phyloP scores from a whole-genome alignment of 2,113 vertebrate genomes.

The Brachionichthys hirsutus region DNA sequence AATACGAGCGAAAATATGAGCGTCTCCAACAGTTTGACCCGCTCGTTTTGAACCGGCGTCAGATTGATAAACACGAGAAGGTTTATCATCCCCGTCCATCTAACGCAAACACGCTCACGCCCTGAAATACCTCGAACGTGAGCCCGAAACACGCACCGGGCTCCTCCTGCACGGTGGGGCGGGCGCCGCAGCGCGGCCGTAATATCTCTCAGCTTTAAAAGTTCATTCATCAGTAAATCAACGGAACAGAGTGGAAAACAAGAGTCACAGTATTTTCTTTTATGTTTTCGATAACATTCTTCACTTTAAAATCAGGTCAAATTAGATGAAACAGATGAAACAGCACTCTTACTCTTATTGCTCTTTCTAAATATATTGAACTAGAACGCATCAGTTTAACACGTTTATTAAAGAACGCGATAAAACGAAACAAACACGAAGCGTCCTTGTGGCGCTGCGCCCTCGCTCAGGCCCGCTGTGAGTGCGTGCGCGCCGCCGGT shows the following conservation, averaged over 20 bases:
- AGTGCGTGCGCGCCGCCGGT: conserved; percentile 43
- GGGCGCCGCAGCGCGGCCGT: conserved; percentile 13
- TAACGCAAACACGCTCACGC: conserved; percentile 19
- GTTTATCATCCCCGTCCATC: conserved; percentile 49
- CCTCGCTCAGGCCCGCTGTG: too few relatives aligned
- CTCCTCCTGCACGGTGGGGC: conserved; percentile 16
- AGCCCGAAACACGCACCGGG: conserved; percentile 24
- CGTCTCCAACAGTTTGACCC: too few relatives aligned
- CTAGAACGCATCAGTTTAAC: not conserved
- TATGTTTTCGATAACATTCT: not conserved
- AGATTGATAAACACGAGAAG: not conserved
- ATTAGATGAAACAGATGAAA: too few relatives aligned
- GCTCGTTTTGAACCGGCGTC: too few relatives aligned
- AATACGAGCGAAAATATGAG: too few relatives aligned
- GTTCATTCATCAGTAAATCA: not conserved
- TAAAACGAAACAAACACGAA: too few relatives aligned
- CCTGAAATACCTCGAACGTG: conserved; percentile 9
- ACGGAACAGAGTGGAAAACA: not conserved
- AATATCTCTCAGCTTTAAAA: conserved; percentile 8
- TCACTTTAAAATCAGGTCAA: not conserved
- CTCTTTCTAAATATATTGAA: too few relatives aligned
- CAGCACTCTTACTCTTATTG: too few relatives aligned
- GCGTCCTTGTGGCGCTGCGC: too few relatives aligned
- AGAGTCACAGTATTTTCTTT: not conserved
- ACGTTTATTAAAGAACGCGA: not conserved